Conservation (phyloP, 92 coral and sea anemone species). For the Galaxea fascicularis region DNA sequence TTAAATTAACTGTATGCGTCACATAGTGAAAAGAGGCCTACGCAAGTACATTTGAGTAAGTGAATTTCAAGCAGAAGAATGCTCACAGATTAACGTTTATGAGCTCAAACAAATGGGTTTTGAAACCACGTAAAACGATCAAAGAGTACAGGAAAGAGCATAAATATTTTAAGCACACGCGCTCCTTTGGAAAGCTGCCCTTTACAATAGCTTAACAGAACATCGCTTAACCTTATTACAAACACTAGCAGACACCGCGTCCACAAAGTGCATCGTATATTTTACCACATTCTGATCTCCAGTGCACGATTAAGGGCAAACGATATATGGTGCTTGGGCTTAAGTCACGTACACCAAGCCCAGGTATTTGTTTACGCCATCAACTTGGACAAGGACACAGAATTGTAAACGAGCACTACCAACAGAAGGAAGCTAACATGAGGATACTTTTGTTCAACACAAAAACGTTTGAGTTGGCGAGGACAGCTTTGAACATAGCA, state of each 20-base stretch:
- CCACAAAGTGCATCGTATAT: neutral
- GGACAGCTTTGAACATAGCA: too few species aligned
- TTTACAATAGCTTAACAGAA: neutral
- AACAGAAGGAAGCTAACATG: neutral
- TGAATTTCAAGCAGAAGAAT: too few species aligned
- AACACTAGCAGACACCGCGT: neutral
- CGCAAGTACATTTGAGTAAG: too few species aligned
- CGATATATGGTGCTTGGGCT: neutral
- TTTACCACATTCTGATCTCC: neutral
- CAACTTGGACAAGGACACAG: neutral
- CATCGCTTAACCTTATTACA: neutral
- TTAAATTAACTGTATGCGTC: too few species aligned
- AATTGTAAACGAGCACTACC: neutral
- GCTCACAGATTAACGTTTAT: too few species aligned
- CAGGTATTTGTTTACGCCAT: neutral
- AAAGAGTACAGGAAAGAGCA: neutral
- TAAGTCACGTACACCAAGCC: neutral
- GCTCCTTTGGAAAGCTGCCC: neutral
- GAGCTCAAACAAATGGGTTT: too few species aligned
- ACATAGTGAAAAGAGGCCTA: too few species aligned
- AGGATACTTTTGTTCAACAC: too few species aligned
- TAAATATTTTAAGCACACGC: too few species aligned
- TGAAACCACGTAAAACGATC: too few species aligned
- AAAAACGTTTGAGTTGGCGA: too few species aligned
- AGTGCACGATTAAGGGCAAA: neutral